Conservation (phyloP, 2,797 vertebrate genomes). For the Hydrolagus colliei region DNA sequence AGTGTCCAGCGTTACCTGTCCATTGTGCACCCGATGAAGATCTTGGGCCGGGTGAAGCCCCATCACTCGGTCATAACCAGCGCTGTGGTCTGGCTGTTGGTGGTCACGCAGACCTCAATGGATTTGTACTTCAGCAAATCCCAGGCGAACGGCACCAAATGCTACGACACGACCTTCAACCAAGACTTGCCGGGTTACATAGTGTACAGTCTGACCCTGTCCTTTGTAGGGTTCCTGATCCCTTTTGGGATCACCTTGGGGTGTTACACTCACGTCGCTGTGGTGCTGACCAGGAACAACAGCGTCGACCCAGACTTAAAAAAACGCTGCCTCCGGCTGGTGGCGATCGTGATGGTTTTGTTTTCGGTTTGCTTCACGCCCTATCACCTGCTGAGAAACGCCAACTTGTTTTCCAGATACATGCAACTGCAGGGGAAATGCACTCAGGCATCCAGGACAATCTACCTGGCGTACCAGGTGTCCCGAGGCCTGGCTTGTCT, state of each 20-base stretch:
- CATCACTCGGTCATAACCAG: conserved; percentile 44
- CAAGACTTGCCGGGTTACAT: conserved; percentile 43
- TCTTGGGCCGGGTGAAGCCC: conserved; percentile 52
- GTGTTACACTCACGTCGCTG: conserved; percentile 62
- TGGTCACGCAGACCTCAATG: conserved; percentile 54
- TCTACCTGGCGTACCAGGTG: conserved; percentile 67
- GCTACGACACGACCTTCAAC: conserved; percentile 54
- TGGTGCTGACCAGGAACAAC: conserved; percentile 53
- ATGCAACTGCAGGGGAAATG: conserved; percentile 48
- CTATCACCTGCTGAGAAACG: conserved; percentile 63
- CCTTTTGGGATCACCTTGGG: conserved; percentile 57
- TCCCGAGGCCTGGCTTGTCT: conserved; percentile 60
- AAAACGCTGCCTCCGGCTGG: conserved; percentile 58
- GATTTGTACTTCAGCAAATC: conserved; percentile 62
- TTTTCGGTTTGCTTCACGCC: conserved; percentile 70
- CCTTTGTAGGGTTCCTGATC: conserved; percentile 55
- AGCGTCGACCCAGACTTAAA: conserved; percentile 53
- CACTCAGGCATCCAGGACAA: conserved; percentile 35
- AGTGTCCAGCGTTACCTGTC: conserved; percentile 69
- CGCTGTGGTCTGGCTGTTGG: conserved; percentile 54
- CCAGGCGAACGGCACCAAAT: rapidly evolving
- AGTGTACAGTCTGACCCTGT: conserved; percentile 52
- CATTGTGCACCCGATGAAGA: conserved; percentile 65
- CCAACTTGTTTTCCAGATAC: conserved; percentile 56
- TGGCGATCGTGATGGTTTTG: conserved; percentile 55